Percentiles rank a stretch among this genome's conserved stretches.
These are phyloP conservation scores for Trichopria drosophilae DNA, from an alignment of 2,888 invertebrate genomes.

Conservation along the genomic window DNA sequence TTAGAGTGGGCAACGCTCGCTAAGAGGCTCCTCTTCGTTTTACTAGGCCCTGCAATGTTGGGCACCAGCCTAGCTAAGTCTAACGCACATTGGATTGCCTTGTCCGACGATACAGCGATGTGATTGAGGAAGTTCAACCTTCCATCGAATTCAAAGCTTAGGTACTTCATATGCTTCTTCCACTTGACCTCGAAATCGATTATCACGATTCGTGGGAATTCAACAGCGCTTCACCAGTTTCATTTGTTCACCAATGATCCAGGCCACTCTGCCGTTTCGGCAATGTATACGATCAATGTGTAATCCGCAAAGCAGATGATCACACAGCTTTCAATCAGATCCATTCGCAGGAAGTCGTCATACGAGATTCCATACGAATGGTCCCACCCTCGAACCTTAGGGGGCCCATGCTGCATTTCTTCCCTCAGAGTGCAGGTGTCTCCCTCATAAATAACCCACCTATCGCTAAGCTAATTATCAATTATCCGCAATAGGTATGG, in stretches of 20 bases:
- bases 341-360: conserved; percentile 7
- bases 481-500: conserved; percentile 1
- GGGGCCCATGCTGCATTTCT: background rate
- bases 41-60: no score
- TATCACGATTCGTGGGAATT: no score
- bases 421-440: background rate
- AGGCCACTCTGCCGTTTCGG: no score
- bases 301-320: conserved; percentile 1
- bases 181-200: background rate
- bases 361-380: background rate
- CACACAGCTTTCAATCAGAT: background rate
- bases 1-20: no score
- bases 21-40: no score
- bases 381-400: background rate
- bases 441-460: conserved; percentile 13
- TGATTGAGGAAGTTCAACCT: no score
- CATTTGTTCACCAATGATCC: no score
- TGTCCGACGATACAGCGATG: no score
- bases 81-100: no score
- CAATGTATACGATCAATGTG: no score
- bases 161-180: background rate
- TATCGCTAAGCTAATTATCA: conserved; percentile 13
- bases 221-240: no score
- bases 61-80: no score
- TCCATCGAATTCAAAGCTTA: background rate